Conservation (phyloP, 2,113 vertebrate species). For the Sylvilagus bachmani region DNA sequence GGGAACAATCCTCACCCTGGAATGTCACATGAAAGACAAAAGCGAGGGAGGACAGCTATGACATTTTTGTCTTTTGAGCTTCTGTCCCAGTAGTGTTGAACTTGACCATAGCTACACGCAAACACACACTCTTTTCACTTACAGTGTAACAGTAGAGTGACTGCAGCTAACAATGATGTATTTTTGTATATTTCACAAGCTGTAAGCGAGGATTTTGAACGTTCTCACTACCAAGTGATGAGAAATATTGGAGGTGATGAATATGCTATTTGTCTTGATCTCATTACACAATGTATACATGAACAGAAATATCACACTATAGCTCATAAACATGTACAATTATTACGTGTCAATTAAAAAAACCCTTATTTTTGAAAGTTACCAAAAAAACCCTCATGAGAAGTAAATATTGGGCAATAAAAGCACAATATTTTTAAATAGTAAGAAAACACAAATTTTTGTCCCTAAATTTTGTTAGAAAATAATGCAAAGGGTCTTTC, state of each 20-base stretch:
- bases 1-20: neutral
- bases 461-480: neutral
- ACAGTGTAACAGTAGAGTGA: neutral
- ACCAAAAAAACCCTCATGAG: neutral
- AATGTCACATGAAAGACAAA: neutral
- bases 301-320: too few species aligned
- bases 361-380: too few species aligned
- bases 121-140: neutral
- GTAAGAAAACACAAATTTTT: constrained; percentile 14
- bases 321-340: too few species aligned
- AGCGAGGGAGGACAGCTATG: neutral
- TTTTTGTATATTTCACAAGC: too few species aligned
- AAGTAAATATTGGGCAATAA: neutral
- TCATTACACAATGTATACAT: too few species aligned
- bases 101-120: neutral
- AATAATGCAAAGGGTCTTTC: neutral
- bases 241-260: too few species aligned
- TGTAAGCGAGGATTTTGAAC: too few species aligned
- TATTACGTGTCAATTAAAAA: too few species aligned
- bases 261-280: too few species aligned
- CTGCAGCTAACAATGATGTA: too few species aligned
- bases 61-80: neutral
- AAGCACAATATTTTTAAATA: constrained; percentile 19
- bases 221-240: too few species aligned
- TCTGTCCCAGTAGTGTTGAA: neutral